Evolutionary conservation across 2,113 vertebrate genomes (phyloP).

Genomic region (Sebastes fasciatus): DNA sequence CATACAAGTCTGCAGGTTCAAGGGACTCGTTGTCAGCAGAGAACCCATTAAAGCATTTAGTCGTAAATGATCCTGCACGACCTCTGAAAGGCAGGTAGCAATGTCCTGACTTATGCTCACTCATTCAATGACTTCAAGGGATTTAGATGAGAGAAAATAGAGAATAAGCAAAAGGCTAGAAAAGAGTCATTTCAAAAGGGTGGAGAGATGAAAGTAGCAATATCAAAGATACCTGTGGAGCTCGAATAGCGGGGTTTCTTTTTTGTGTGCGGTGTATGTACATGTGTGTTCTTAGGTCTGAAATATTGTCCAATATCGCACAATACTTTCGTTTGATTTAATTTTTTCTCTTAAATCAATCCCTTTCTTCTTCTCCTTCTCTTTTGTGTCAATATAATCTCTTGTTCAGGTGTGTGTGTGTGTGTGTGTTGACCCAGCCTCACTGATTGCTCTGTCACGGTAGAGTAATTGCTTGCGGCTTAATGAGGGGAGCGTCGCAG

Average conservation of each 20-base stretch:
- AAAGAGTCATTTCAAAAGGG: constrained; percentile 33
- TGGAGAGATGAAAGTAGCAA: constrained; percentile 51
- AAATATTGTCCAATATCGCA: not conserved
- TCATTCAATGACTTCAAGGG: constrained; percentile 8
- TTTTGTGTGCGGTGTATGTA: constrained; percentile 4
- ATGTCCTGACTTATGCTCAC: not conserved
- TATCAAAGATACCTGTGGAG: constrained; percentile 51
- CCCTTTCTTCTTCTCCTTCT: not conserved
- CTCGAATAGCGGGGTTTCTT: constrained; percentile 3
- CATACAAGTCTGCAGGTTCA: not conserved
- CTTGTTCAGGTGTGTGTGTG: constrained; percentile 1
- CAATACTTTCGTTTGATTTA: not conserved
- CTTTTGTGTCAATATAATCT: constrained; percentile 27
- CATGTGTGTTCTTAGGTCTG: not conserved
- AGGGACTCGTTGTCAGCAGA: not conserved
- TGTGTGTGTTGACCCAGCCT: constrained; percentile 46
- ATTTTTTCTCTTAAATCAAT: not conserved
- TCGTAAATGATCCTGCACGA: not conserved
- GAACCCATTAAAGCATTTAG: not conserved
- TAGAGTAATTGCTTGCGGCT: constrained; percentile 72
- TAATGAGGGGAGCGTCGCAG: constrained; percentile 56
- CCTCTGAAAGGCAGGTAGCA: not conserved
- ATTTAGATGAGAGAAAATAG: constrained; percentile 28
- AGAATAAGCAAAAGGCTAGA: constrained; percentile 18
- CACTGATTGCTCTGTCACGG: constrained; percentile 71